Base-by-base conservation (phyloP, 2,888 invertebrate species). In the Actias luna region DNA sequence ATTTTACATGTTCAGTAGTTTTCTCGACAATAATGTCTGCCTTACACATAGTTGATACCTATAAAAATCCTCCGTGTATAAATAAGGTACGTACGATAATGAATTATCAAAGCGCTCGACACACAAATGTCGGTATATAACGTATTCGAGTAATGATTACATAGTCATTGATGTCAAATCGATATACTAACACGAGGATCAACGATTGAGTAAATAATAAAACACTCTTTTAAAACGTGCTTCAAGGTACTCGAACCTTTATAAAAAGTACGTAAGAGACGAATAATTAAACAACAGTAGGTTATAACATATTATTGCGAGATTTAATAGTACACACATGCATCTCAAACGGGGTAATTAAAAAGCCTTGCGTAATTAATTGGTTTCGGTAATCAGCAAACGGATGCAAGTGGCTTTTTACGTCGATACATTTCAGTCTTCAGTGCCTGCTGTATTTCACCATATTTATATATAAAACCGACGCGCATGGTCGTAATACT, bases 41-140 rank as follows among this genome's bases (percentile, higher is more conserved):
- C 68, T 76, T 73, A 69, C 72, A 72, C 71, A 78, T 36, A 74
- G 70, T 65, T 74, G 75, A 73, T 74, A 74, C 72, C 77, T 74
- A 77, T 78, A 80, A 78, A 76, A 70, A 73, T 68, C 70, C 71
- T 70, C 69, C 66, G 67, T 42, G 18, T 8, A 42, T 16, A 16
- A 16, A 68, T 16, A 16, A 16, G 67, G 67, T 68, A 65, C 64
- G 65, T 65, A 67, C 77, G 67, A 72, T 86, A 85, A 84, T 84
- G 79, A 81, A 78, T 84, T 85, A 79, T 73, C 78, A 75, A 85
- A 86, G 78, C 80, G 78, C 81, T 79, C 77, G 65, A 69, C 67
- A 70, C 69, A 69, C 68, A 73, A 64, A 68, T 72, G 68, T 73
- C 71, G 65, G 71, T 72, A 72, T 74, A 76, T 69, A 73, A 63